Evolutionary conservation across 1,140 invertebrate species (phyloP), one percentile per base, ranked within the genome.

Genomic region (Periplaneta americana): DNA sequence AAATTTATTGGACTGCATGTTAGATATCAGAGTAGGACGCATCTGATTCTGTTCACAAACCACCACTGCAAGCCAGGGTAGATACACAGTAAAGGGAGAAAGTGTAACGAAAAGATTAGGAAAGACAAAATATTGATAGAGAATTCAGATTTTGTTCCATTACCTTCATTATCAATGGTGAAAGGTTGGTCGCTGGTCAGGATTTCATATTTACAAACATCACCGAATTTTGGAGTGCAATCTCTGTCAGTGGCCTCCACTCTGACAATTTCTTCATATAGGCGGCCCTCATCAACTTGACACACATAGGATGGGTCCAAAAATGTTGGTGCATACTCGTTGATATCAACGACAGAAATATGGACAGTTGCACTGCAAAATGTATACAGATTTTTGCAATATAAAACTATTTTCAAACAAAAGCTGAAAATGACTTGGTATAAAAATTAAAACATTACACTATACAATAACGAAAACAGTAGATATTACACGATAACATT

Each of bases 171-270:
- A 88, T 98, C 96, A 86, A 99, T 97, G 66, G 93, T 92, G 87
- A 99, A 99, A 0, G 97, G 98, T 85, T 97, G 95, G 85, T 96
- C 95, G 36, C 92, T 92, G 0, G 95, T 97, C 1, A 98, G 88
- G 82, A 99, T 97, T 87, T 98, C 96, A 89, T 98, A 99, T 87
- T 97, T 97, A 93, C 97, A 98, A 33, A 99, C 96, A 86, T 97
- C 96, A 8, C 96, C 96, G 87, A 95, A 98, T 83, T 96, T 94
- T 18, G 96, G 95, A 2, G 97, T 98, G 86, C 96, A 97, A 87
- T 99, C 97, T 37, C 95, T 90, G 86, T 99, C 97, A 0, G 93
- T 93, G 0, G 97, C 97, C 85, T 97, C 95, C 0, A 99, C 95
- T 22, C 96, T 92, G 6, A 98, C 91, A 39, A 99, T 95, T 86